Conservation (phyloP, 2,888 invertebrate genomes). For the Coronaproctus castanopsis region DNA sequence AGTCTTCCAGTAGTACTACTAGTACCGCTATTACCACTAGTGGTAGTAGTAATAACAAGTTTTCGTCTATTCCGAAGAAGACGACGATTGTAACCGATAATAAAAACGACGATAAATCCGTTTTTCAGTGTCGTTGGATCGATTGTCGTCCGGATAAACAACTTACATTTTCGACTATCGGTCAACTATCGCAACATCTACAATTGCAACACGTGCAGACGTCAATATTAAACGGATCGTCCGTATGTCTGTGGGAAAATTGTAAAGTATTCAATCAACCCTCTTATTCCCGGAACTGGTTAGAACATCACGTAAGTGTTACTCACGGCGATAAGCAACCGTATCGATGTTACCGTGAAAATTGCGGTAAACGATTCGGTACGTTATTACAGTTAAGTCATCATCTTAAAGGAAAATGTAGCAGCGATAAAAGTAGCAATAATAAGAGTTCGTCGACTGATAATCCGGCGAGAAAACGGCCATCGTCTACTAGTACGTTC, state of each 20-base stretch:
- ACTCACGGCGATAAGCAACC: conserved; percentile 84
- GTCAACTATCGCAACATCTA: conserved; percentile 65
- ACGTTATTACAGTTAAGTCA: conserved; percentile 66
- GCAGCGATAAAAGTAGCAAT: no score
- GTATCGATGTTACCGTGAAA: conserved; percentile 85
- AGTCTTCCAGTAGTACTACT: no score
- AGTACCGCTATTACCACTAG: no score
- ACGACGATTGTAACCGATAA: no score
- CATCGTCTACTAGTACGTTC: conserved; percentile 33
- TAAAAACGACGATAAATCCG: background rate
- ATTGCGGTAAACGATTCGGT: conserved; percentile 60
- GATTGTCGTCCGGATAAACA: conserved; percentile 55
- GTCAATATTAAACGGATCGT: conserved; percentile 63
- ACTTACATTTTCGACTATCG: conserved; percentile 60
- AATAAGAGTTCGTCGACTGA: no score
- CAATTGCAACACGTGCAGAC: conserved; percentile 65
- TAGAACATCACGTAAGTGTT: conserved; percentile 77
- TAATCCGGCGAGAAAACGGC: conserved; percentile 37
- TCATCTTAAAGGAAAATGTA: conserved; percentile 86
- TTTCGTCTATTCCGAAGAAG: no score
- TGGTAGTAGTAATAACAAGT: no score
- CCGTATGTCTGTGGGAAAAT: conserved; percentile 76
- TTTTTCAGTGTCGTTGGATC: conserved; percentile 47
- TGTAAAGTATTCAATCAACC: conserved; percentile 86
- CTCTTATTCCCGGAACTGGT: conserved; percentile 80